phyloP scores from a whole-genome alignment of 2,797 vertebrate species.

The Ctenosaura bakeri region DNA sequence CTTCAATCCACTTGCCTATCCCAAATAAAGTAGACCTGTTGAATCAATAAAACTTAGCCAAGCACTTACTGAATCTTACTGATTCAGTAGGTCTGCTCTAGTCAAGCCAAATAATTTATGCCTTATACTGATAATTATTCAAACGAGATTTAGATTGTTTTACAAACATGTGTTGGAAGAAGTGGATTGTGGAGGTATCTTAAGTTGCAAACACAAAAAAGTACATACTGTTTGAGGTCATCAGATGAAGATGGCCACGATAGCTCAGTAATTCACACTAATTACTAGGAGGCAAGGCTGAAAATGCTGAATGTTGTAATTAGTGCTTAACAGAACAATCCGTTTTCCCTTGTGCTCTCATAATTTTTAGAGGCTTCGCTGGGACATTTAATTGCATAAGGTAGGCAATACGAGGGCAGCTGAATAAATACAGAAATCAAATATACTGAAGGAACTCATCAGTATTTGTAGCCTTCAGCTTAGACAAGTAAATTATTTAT shows the following conservation, averaged over 20 bases:
- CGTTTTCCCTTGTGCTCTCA: slow-evolving; percentile 20
- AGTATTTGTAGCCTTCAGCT: slow-evolving; percentile 2
- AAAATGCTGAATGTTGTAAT: slow-evolving; percentile 53
- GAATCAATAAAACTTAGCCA: no score
- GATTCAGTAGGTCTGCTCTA: no score
- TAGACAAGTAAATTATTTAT: slow-evolving; percentile 13
- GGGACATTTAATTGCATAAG: slow-evolving; percentile 36
- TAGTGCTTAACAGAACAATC: slow-evolving; percentile 18
- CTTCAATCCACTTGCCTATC: no score
- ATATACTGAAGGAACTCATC: neutral
- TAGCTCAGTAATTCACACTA: slow-evolving; percentile 27
- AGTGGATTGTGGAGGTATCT: slow-evolving; percentile 1
- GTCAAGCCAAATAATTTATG: no score
- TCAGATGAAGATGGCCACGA: slow-evolving; percentile 39
- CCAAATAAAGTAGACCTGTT: no score
- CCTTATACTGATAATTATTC: neutral
- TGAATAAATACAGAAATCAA: neutral
- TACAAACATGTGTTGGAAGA: neutral
- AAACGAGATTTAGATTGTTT: neutral
- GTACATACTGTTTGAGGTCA: neutral
- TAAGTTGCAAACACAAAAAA: slow-evolving; percentile 12
- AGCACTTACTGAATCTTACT: no score
- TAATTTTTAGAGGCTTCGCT: slow-evolving; percentile 32
- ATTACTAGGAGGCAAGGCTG: slow-evolving; percentile 21
- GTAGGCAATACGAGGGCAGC: neutral